Conservation (phyloP, 2,113 vertebrate genomes). For the Aspiorhynchus laticeps region DNA sequence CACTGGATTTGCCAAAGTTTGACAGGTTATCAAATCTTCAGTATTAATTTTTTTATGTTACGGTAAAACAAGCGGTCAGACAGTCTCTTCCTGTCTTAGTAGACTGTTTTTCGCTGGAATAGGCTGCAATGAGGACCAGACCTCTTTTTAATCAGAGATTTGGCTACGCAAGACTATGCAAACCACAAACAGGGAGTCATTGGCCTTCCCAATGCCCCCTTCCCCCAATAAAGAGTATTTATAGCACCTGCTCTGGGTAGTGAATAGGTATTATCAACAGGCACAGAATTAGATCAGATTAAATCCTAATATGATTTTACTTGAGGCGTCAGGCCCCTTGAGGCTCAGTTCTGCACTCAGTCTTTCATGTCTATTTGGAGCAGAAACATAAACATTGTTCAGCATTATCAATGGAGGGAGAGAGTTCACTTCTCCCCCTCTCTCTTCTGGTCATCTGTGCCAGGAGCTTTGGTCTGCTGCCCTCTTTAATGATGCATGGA, state of each 20-base stretch:
- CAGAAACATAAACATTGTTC: slow-evolving; percentile 34
- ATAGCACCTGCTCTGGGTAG: not conserved
- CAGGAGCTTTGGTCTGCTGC: slow-evolving; percentile 46
- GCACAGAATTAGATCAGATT: slow-evolving; percentile 25
- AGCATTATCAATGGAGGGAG: not conserved
- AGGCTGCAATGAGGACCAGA: slow-evolving; percentile 21
- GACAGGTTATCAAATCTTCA: no score
- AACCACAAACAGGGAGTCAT: slow-evolving; percentile 1
- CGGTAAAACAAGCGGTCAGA: not conserved
- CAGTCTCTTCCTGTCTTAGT: not conserved
- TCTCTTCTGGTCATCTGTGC: slow-evolving; percentile 36
- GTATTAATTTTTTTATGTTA: not conserved
- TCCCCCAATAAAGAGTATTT: slow-evolving; percentile 16
- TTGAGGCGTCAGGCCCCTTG: not conserved
- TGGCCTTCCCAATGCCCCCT: slow-evolving; percentile 1
- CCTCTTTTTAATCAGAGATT: not conserved
- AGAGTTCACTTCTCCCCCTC: slow-evolving; percentile 17
- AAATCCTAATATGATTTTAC: slow-evolving; percentile 33
- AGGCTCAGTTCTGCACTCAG: not conserved
- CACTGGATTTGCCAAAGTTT: no score
- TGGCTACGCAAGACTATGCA: not conserved
- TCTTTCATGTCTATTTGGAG: slow-evolving; percentile 35
- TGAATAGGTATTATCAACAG: slow-evolving; percentile 26
- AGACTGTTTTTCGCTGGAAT: not conserved
- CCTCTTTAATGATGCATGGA: slow-evolving; percentile 47